Evolutionary conservation across 2,797 vertebrate genomes (phyloP).

Genomic region (Calcarius lapponicus): DNA sequence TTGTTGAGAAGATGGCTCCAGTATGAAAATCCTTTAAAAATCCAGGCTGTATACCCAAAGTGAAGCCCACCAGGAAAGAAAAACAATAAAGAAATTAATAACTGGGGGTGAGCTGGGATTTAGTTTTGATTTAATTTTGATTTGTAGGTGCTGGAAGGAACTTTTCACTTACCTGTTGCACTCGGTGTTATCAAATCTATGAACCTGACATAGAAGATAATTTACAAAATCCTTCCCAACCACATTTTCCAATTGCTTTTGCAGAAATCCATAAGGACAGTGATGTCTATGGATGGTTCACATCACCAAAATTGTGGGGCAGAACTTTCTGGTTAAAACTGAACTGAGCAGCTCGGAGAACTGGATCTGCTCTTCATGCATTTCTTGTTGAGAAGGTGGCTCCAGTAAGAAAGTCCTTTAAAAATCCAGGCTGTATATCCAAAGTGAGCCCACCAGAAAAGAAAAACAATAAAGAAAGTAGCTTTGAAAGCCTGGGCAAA

Average conservation of each 20-base stretch:
- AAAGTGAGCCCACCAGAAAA: slow-evolving; percentile 68
- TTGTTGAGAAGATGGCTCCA: neutral
- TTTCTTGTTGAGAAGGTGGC: neutral
- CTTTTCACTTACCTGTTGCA: neutral
- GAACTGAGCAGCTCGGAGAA: neutral
- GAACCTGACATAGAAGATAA: no score
- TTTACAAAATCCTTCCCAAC: no score
- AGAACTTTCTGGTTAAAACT: neutral
- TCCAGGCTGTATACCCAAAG: slow-evolving; percentile 35
- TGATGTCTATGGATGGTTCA: neutral
- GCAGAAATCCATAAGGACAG: neutral
- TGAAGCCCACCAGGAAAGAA: slow-evolving; percentile 71
- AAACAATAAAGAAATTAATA: slow-evolving; percentile 65
- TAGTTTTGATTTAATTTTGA: neutral
- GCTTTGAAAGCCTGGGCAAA: slow-evolving; percentile 61
- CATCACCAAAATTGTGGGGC: neutral
- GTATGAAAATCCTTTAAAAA: slow-evolving; percentile 33
- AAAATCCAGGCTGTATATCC: slow-evolving; percentile 44
- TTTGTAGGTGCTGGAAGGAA: neutral
- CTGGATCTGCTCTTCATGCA: neutral
- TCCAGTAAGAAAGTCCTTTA: slow-evolving; percentile 12
- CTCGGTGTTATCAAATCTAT: no score
- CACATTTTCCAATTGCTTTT: no score
- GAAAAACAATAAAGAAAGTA: slow-evolving; percentile 71
- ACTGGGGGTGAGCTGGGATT: no score